phyloP scores from a whole-genome alignment of 2,888 invertebrate species.

The Clusia tigrina region DNA sequence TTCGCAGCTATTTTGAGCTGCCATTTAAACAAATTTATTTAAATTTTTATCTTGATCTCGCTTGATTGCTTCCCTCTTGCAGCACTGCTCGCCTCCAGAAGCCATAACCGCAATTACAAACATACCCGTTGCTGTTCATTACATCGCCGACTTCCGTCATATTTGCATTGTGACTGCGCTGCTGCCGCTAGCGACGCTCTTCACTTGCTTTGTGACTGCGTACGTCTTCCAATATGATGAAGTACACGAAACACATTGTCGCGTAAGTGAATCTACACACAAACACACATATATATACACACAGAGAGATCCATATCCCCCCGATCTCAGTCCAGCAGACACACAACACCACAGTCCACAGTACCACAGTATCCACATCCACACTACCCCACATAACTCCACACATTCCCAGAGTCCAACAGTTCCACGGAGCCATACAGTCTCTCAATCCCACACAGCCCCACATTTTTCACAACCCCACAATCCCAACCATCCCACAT shows the following conservation, averaged over 20 bases:
- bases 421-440: no score
- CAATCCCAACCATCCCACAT: not conserved
- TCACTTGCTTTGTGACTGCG: conserved; percentile 88
- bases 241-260: conserved; percentile 94
- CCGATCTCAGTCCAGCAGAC: no score
- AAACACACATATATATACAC: no score
- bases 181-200: conserved; percentile 83
- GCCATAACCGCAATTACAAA: conserved; percentile 4
- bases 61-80: not conserved
- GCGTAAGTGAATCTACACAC: no score
- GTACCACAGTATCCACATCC: no score
- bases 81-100: conserved; percentile 6
- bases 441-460: not conserved
- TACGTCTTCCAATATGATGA: conserved; percentile 91
- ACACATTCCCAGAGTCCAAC: no score
- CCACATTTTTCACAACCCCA: not conserved
- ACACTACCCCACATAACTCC: no score
- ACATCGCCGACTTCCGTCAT: conserved; percentile 78
- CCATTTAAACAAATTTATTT: no score
- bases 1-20: no score
- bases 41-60: no score
- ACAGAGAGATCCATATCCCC: no score
- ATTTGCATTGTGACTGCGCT: conserved; percentile 84
- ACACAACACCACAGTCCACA: no score
- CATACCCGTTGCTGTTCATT: conserved; percentile 70